Conservation (phyloP, 1,140 invertebrate genomes). For the Ylistrum balloti region DNA sequence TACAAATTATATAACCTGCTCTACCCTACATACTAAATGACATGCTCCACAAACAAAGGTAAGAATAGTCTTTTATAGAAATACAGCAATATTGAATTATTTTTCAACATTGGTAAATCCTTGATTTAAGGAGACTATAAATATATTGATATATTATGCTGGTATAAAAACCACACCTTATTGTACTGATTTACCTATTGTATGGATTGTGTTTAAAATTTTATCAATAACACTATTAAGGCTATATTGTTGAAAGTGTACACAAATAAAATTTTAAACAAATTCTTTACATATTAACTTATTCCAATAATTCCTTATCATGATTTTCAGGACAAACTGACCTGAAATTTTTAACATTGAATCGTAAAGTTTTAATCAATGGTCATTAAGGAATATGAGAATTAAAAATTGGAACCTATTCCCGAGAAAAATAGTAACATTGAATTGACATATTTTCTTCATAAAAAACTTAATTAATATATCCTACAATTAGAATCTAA, state of each 20-base stretch:
- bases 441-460: too few species aligned
- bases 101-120: slow-evolving; percentile 7
- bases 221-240: slow-evolving; percentile 25
- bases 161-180: not conserved
- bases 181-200: not conserved
- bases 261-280: not conserved
- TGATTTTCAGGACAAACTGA: not conserved
- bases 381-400: too few species aligned
- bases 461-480: too few species aligned
- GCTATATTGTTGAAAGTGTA: not conserved
- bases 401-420: not conserved
- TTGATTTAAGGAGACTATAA: not conserved
- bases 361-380: not conserved
- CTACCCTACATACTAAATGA: not conserved
- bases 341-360: not conserved
- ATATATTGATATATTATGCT: not conserved
- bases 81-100: not conserved
- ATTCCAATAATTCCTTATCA: not conserved
- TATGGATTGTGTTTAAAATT: not conserved
- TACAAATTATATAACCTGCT: not conserved
- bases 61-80: not conserved
- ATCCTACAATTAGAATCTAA: too few species aligned
- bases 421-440: too few species aligned
- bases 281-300: slow-evolving; percentile 29
- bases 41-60: not conserved